Base-by-base conservation (phyloP, 2,797 vertebrate species). In the Myotis vivesi region DNA sequence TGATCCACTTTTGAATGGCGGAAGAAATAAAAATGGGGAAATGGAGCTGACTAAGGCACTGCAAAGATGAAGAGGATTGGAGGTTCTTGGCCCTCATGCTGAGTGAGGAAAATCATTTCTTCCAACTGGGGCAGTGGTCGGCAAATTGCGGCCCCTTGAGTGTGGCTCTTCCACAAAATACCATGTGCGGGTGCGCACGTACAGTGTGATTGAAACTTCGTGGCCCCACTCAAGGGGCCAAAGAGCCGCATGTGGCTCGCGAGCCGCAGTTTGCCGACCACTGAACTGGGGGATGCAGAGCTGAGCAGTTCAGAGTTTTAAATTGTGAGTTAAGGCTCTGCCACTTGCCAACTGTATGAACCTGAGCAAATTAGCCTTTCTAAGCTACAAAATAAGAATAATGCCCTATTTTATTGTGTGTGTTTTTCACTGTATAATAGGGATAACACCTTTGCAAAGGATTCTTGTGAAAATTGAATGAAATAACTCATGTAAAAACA, bases 1-100 rank as follows among this genome's bases (percentile, higher is more conserved):
- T 86, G 92, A 91, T 87, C 62, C 11, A 44, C 87, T 87, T 92
- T 82, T 76, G 55, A 94, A 84, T 91, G 72, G 25, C 88, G n/a
- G 33, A 84, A 84, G 57, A 91, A 79, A 87, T 90, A 33, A 71
- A 55, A 91, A 30, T 33, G 62, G 57, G 87, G 33, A 69, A 57
- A 86, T 20, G 6, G 41, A 33, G 28, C 73, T 59, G 36, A 84
- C 16, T 53, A 75, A 82, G 69, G 33, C 41, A 33, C n/a, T n/a
- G 30, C 25, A 49, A 75, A 89, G 66, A 83, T 80, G 33, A 89
- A 91, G 79, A 94, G 25, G n/a, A 77, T 68, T 33, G 57, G 69
- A 91, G 30, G 16, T 17, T 89, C 41, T 62, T 15, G 41, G 36
- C 33, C 23, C 66, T 93, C 12, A 33, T 5, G 36, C 62, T 46